Percentiles rank a stretch among this genome's conserved stretches.
Conservation (phyloP, 2,888 invertebrate genomes). For the Zygothrica quintamaculata region DNA sequence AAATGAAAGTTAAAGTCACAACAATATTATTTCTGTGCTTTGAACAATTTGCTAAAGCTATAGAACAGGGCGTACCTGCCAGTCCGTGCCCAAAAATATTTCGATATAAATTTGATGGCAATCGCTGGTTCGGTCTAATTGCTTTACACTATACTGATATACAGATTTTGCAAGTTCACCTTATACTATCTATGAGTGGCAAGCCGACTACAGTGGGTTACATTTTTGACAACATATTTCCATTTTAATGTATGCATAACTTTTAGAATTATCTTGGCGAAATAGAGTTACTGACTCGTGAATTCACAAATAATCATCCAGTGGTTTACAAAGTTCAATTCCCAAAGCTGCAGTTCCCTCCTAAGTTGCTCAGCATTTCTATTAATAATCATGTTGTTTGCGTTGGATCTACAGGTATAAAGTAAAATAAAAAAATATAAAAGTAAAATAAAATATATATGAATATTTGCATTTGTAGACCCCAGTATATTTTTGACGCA, state of each 20-base stretch:
- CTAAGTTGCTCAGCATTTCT: constrained; percentile 86
- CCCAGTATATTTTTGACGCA: constrained; percentile 82
- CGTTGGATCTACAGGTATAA: constrained; percentile 86
- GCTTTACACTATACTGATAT: constrained; percentile 81
- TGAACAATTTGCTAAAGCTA: constrained; percentile 60
- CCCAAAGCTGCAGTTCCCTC: constrained; percentile 86
- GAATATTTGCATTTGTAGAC: constrained; percentile 59
- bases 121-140: constrained; percentile 84
- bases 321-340: constrained; percentile 87
- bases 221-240: neutral
- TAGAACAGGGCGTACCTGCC: constrained; percentile 79
- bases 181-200: constrained; percentile 82
- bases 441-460: neutral
- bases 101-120: constrained; percentile 84
- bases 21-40: constrained; percentile 59
- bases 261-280: constrained; percentile 87
- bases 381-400: constrained; percentile 87
- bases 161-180: constrained; percentile 75
- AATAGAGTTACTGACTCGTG: constrained; percentile 85
- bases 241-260: neutral
- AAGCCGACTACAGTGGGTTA: constrained; percentile 81
- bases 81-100: constrained; percentile 84
- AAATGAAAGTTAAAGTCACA: constrained; percentile 57
- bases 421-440: neutral
- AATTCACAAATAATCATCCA: constrained; percentile 81